Percentiles rank a stretch among this genome's conserved stretches.
These are phyloP conservation scores for Oreamnos americanus DNA, from an alignment of 2,113 vertebrate genomes.

Conservation along the genomic window DNA sequence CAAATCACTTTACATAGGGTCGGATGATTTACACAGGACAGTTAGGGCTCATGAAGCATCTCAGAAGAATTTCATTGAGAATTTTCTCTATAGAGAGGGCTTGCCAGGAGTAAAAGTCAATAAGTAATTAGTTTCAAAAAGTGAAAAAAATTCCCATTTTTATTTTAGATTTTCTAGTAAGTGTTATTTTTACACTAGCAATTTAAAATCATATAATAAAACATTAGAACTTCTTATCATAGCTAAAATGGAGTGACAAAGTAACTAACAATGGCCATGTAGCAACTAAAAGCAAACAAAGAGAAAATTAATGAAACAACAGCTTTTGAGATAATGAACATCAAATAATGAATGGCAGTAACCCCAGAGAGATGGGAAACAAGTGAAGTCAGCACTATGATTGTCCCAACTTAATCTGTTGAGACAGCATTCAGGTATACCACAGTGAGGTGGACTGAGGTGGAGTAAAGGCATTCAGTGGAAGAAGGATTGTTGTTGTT, in stretches of 20 bases:
- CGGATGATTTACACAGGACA: neutral
- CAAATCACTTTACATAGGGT: neutral
- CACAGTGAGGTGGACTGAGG: neutral
- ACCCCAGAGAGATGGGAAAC: neutral
- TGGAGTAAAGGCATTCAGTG: neutral
- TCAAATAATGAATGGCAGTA: neutral
- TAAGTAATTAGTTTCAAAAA: neutral
- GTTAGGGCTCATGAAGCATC: neutral
- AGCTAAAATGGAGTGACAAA: neutral
- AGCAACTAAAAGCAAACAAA: neutral
- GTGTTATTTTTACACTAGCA: neutral
- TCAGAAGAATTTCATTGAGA: neutral
- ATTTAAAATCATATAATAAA: neutral
- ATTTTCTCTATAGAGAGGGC: neutral
- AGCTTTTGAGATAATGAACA: neutral
- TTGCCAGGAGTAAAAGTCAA: neutral
- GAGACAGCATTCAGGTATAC: neutral
- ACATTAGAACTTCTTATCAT: neutral
- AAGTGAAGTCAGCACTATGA: neutral
- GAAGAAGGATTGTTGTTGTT: neutral
- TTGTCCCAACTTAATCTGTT: neutral
- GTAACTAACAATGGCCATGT: neutral
- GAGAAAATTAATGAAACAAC: neutral
- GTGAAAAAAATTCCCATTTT: neutral
- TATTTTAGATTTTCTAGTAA: neutral